Evolutionary conservation across 2,888 invertebrate genomes (phyloP), one percentile per base, ranked within the genome.

Genomic region (Zygaena filipendulae): DNA sequence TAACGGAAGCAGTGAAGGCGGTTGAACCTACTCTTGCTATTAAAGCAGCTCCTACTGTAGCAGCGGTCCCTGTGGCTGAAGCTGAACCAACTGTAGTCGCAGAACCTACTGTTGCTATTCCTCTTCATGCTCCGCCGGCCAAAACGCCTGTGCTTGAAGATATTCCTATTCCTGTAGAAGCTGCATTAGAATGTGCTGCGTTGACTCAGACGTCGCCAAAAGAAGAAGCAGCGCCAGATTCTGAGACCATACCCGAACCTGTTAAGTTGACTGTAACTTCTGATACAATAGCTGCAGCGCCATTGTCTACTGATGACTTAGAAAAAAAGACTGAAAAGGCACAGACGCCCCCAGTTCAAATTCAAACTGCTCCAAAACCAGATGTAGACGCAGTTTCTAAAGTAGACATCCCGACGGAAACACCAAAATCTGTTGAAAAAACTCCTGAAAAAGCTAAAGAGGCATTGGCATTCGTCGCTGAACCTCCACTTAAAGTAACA

Each of bases 201-300:
- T 24, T 29, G 6, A 34, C 40, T 11, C 32, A 26, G 11, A 30
- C 48, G 32, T 59, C 59, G 43, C 47, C 60, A 42, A 39, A 43
- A 29, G 43, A 38, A 35, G 30, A 40, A 32, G 29, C 43, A 29
- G 35, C 32, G 20, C 40, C 34, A 9, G 24, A 20, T n/a, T n/a
- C n/a, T n/a, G n/a, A n/a, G n/a, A n/a, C n/a, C n/a, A n/a, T n/a
- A n/a, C n/a, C n/a, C 12, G 27, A 20, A 28, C 9, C 28, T 18
- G 23, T 7, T 20, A 25, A 16, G 25, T 18, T 22, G n/a, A n/a
- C 22, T n/a, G 33, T 32, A 24, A 20, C 20, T 8, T n/a, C 23
- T 13, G 11, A 29, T 9, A 32, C 29, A n/a, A 21, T 29, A 16
- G 12, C 21, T 4, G 14, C n/a, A 7, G 14, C 19, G 4, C 13